These are phyloP conservation scores for Oncorhynchus tshawytscha DNA, from an alignment of 2,113 vertebrate species.

Conservation along the genomic window DNA sequence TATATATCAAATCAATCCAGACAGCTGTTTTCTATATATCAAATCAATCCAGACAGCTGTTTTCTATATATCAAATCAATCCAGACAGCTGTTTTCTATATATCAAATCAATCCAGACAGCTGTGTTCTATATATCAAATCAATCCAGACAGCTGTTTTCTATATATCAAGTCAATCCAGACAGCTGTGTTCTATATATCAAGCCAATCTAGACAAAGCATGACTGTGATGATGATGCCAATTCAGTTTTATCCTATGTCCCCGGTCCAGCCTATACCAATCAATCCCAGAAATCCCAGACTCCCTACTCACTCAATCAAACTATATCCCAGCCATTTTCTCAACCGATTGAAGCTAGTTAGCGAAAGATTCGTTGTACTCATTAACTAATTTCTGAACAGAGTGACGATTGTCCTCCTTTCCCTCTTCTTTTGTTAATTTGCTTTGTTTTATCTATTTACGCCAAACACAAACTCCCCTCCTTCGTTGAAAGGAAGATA, in stretches of 20 bases:
- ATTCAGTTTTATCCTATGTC: background rate
- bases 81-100: too few species aligned
- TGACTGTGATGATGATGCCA: background rate
- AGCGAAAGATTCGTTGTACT: background rate
- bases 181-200: too few species aligned
- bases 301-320: background rate
- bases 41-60: too few species aligned
- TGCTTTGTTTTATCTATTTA: slow-evolving; percentile 4
- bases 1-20: too few species aligned
- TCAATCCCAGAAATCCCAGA: background rate
- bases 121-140: too few species aligned
- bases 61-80: too few species aligned
- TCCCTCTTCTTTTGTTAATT: background rate
- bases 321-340: background rate
- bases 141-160: too few species aligned
- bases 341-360: background rate
- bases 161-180: too few species aligned
- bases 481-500: background rate
- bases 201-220: background rate
- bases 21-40: too few species aligned
- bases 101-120: too few species aligned
- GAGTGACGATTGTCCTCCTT: background rate
- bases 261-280: background rate
- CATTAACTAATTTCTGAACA: background rate
- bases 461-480: background rate